Base-by-base conservation (phyloP, 2,113 vertebrate species). In the Notechis scutatus region DNA sequence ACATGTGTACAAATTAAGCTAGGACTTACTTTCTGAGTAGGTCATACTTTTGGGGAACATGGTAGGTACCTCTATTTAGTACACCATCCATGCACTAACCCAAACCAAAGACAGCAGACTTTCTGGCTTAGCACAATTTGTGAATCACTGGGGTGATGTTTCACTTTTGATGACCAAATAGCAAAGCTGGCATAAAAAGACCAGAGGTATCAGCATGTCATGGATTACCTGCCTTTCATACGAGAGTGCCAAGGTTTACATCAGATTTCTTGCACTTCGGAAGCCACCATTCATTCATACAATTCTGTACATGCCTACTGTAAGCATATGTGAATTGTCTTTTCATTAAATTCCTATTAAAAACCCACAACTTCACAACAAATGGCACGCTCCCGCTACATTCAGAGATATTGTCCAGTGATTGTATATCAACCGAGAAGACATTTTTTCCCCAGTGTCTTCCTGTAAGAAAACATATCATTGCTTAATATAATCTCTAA, bases 241-340 rank as follows among this genome's bases (percentile, higher is more conserved):
- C 92, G 26, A 56, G 92, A 94, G 15, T 74, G 54, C 18, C 88
- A 95, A 89, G 2, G 56, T 90, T 94, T 92, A 47, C 0, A 0
- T 88, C 0, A 4, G 18, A 92, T 45, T 90, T 54, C 95, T 23
- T 91, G 88, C 92, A 29, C 54, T 94, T 3, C 50, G 39, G 92
- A 93, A 94, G 91, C 55, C 94, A 93, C 64, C 87, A 95, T 94
- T 97, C 96, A 96, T 97, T 96, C 95, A 96, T 95, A 96, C 89
- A 2, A 92, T 95, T 96, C 93, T 91, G 92, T 91, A n/a, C 21
- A 88, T 93, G 96, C 91, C 92, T 96, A 95, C 74, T 93, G 34
- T 42, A 96, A 96, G 96, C 88, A 23, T 6, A 90, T 91, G 29
- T 95, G 93, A 96, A 94, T 86, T 42, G 92, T 64, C 91, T 96